Conservation (phyloP, 2,888 invertebrate species). For the Campoplex nolae region DNA sequence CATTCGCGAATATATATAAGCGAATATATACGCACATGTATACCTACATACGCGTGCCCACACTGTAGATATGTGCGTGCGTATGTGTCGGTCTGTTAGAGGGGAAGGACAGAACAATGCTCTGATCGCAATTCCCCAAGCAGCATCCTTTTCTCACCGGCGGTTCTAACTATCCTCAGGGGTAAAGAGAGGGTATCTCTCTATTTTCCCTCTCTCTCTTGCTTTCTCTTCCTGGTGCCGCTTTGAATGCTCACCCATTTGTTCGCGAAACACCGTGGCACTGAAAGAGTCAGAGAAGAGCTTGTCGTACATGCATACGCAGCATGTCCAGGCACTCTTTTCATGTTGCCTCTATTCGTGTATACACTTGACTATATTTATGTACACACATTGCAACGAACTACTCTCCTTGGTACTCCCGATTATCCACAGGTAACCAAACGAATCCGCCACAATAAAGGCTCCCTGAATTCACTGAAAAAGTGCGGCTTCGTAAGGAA, state of each 20-base stretch:
- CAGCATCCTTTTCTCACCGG: conserved; percentile 54
- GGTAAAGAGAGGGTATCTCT: conserved; percentile 8
- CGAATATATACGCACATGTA: too few relatives aligned
- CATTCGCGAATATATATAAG: neutral
- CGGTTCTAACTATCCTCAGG: conserved; percentile 42
- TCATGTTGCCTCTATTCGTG: conserved; percentile 44
- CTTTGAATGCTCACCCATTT: conserved; percentile 82
- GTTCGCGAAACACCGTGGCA: conserved; percentile 82
- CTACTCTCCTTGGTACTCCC: conserved; percentile 13
- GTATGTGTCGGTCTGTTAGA: neutral
- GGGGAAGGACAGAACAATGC: conserved; percentile 79
- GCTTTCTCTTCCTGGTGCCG: conserved; percentile 73
- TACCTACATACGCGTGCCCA: neutral
- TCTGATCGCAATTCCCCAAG: conserved; percentile 73
- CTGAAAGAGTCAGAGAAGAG: conserved; percentile 68
- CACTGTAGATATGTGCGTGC: neutral
- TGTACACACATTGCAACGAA: conserved; percentile 23
- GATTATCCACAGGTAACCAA: neutral
- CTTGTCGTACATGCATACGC: conserved; percentile 71
- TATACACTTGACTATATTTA: conserved; percentile 31
- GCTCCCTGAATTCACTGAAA: neutral
- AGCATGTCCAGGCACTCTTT: conserved; percentile 64
- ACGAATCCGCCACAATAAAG: neutral
- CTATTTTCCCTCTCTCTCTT: conserved; percentile 7
- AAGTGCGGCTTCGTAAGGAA: neutral